Conservation (phyloP, 2,888 invertebrate species). For the Argyresthia goedartella region DNA sequence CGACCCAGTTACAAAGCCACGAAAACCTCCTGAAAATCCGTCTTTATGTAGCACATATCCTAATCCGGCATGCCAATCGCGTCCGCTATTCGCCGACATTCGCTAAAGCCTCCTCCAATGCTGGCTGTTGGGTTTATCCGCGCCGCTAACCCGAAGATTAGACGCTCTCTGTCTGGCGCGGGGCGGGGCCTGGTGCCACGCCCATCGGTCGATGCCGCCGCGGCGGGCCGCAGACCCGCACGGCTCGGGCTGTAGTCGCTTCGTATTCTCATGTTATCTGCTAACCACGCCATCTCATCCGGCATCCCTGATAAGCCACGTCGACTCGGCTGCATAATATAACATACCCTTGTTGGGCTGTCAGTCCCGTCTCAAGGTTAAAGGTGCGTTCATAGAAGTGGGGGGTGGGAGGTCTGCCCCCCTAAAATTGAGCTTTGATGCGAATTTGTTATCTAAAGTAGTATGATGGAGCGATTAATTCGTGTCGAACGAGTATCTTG, state of each 20-base stretch:
- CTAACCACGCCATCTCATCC: conserved; percentile 48
- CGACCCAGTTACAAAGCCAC: conserved; percentile 8
- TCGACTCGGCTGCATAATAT: conserved; percentile 5
- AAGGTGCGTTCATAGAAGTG: conserved; percentile 18
- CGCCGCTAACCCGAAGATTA: conserved; percentile 60
- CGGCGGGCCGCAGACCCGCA: conserved; percentile 12
- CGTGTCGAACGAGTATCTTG: conserved; percentile 20
- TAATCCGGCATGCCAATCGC: conserved; percentile 64
- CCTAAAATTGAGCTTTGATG: conserved; percentile 13
- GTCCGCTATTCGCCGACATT: conserved; percentile 52
- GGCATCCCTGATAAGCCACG: conserved; percentile 47
- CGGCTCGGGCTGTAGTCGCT: too few relatives aligned
- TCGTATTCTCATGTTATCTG: conserved; percentile 44
- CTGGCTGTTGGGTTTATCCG: conserved; percentile 60
- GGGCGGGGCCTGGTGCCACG: conserved; percentile 46
- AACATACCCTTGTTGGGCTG: conserved; percentile 30
- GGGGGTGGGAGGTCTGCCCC: conserved; percentile 11
- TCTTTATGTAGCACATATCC: conserved; percentile 30
- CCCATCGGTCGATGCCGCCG: conserved; percentile 13
- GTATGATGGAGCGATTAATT: conserved; percentile 41
- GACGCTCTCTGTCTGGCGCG: conserved; percentile 50
- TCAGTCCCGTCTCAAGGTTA: conserved; percentile 5
- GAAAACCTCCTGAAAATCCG: conserved; percentile 8
- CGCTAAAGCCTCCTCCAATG: conserved; percentile 55
- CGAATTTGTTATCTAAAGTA: conserved; percentile 45